Conservation (phyloP, 2,797 vertebrate genomes). For the Emys orbicularis region DNA sequence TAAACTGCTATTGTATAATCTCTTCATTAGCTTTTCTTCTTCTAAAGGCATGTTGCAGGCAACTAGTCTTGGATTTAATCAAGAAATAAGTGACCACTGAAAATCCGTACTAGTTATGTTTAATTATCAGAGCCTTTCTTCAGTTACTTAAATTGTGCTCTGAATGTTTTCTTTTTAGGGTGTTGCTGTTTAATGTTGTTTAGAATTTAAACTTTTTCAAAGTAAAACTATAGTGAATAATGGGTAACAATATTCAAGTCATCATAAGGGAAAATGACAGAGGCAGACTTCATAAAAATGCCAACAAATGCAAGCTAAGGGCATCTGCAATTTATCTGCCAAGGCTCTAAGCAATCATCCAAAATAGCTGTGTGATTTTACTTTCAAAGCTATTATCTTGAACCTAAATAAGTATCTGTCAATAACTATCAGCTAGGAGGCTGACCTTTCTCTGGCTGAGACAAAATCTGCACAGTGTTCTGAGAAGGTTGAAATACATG, state of each 20-base stretch:
- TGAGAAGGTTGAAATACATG: neutral
- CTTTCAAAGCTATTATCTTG: slow-evolving; percentile 54
- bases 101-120: slow-evolving; percentile 28
- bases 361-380: slow-evolving; percentile 58
- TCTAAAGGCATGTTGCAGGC: fast-evolving
- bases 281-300: slow-evolving; percentile 59
- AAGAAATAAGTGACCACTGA: slow-evolving; percentile 18
- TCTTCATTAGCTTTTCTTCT: neutral
- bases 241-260: slow-evolving; percentile 22
- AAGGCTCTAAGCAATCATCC: slow-evolving; percentile 36
- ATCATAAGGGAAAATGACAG: slow-evolving; percentile 37
- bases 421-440: slow-evolving; percentile 27
- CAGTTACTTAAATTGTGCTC: slow-evolving; percentile 3
- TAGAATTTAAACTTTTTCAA: slow-evolving; percentile 42
- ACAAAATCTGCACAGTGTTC: slow-evolving; percentile 1
- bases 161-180: neutral
- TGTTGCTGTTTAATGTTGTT: slow-evolving; percentile 33
- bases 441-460: slow-evolving; percentile 3
- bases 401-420: slow-evolving; percentile 48
- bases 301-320: slow-evolving; percentile 56
- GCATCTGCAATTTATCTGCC: slow-evolving; percentile 49
- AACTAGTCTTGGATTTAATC: neutral
- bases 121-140: slow-evolving; percentile 16
- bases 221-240: slow-evolving; percentile 50
- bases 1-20: neutral